These are phyloP conservation scores for Karalla daura DNA, from an alignment of 2,797 vertebrate species.

Conservation along the genomic window DNA sequence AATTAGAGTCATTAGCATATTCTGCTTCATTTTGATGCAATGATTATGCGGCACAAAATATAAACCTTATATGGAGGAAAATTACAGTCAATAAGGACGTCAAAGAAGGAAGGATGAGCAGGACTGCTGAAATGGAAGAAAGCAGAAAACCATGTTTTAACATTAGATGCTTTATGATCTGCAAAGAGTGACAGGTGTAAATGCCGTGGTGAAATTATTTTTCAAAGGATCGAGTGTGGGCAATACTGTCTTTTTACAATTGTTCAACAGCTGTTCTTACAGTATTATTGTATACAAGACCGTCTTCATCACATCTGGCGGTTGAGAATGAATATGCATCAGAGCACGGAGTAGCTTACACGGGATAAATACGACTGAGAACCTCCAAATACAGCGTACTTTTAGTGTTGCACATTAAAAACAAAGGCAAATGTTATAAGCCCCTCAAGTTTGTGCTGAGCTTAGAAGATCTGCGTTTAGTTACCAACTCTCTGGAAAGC, in stretches of 20 bases:
- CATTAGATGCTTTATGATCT: background rate
- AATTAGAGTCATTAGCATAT: constrained; percentile 99
- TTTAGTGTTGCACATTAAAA: background rate
- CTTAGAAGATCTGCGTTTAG: too few relatives aligned
- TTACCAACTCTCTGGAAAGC: too few relatives aligned
- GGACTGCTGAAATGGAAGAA: constrained; percentile 7
- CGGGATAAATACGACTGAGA: background rate
- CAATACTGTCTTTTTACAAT: background rate
- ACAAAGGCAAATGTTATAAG: background rate
- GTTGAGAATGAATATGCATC: background rate
- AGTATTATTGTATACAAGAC: background rate
- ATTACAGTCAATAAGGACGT: constrained; percentile 59
- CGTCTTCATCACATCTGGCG: background rate
- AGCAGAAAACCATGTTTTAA: constrained; percentile 9
- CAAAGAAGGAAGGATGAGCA: constrained; percentile 21
- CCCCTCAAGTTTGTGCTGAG: too few relatives aligned
- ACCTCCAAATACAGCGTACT: background rate
- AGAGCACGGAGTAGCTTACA: background rate
- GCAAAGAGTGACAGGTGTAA: constrained; percentile 14
- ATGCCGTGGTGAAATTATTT: background rate
- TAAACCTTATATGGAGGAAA: constrained; percentile 73
- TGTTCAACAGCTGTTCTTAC: background rate
- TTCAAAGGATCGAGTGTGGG: background rate
- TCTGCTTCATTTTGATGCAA: constrained; percentile 96
- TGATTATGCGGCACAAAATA: constrained; percentile 82